These are phyloP conservation scores for Falco berigora DNA, from an alignment of 2,797 vertebrate species.

Conservation along the genomic window DNA sequence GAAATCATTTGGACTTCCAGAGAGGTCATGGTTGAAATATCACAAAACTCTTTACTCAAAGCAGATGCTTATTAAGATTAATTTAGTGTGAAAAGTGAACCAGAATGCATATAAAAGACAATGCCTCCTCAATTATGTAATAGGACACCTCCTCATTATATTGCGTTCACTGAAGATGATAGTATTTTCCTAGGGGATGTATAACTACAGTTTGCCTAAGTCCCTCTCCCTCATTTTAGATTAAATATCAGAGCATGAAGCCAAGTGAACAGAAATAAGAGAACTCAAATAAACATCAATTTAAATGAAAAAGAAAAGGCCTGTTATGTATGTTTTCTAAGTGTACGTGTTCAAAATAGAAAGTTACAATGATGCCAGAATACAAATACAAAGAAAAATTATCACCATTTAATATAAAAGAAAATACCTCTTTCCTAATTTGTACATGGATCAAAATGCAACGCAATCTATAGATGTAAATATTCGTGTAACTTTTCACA, in stretches of 20 bases:
- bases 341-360: background rate
- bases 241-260: conserved; percentile 54
- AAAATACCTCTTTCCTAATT: background rate
- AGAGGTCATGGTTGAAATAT: conserved; percentile 77
- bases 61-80: conserved; percentile 79
- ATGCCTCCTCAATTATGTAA: conserved; percentile 73
- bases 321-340: conserved; percentile 5
- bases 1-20: conserved; percentile 72
- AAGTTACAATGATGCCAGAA: conserved; percentile 1
- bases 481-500: background rate
- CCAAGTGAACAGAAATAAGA: conserved; percentile 55
- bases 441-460: background rate
- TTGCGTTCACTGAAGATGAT: conserved; percentile 51
- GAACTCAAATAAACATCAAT: conserved; percentile 50
- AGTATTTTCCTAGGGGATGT: conserved; percentile 63
- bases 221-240: conserved; percentile 36
- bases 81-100: conserved; percentile 79
- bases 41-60: conserved; percentile 75
- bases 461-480: background rate
- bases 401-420: background rate
- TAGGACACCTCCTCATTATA: conserved; percentile 70
- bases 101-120: conserved; percentile 74
- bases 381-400: background rate
- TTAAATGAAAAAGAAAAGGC: conserved; percentile 38
- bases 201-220: conserved; percentile 33